These are phyloP conservation scores for Balanococcus diminutus DNA, from an alignment of 2,888 invertebrate genomes.

Conservation along the genomic window DNA sequence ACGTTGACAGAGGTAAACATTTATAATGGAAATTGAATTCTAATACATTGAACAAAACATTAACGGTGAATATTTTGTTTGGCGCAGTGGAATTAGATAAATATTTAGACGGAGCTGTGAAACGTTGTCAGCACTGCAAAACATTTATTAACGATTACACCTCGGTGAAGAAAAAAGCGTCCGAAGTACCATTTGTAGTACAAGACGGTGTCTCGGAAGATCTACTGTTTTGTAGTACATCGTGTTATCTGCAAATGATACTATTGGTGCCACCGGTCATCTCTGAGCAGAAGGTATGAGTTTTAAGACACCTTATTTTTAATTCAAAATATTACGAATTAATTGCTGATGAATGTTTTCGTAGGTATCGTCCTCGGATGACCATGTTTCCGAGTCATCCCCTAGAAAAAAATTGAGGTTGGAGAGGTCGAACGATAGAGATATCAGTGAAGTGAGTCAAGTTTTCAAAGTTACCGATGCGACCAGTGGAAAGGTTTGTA, in stretches of 20 bases:
- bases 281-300: conserved; percentile 66
- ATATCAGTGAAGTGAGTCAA: not conserved
- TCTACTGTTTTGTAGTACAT: conserved; percentile 84
- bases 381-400: conserved; percentile 3
- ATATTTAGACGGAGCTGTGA: conserved; percentile 79
- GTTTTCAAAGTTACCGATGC: not conserved
- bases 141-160: conserved; percentile 83
- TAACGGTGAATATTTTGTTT: not conserved
- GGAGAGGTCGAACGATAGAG: not conserved
- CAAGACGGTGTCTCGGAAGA: conserved; percentile 72
- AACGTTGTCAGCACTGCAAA: conserved; percentile 92
- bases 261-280: conserved; percentile 68
- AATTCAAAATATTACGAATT: not conserved
- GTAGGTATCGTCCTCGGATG: conserved; percentile 49
- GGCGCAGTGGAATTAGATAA: conserved; percentile 40
- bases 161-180: conserved; percentile 73
- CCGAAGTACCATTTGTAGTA: conserved; percentile 61
- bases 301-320: not conserved
- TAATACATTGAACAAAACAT: not conserved
- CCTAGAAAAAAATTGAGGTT: conserved; percentile 39
- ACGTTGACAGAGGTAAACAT: conserved; percentile 74
- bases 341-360: not conserved
- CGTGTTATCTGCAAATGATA: conserved; percentile 83
- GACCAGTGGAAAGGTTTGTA: not conserved
- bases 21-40: conserved; percentile 32